Evolutionary conservation across 2,888 invertebrate species (phyloP).

Genomic region (Gari tellinella): DNA sequence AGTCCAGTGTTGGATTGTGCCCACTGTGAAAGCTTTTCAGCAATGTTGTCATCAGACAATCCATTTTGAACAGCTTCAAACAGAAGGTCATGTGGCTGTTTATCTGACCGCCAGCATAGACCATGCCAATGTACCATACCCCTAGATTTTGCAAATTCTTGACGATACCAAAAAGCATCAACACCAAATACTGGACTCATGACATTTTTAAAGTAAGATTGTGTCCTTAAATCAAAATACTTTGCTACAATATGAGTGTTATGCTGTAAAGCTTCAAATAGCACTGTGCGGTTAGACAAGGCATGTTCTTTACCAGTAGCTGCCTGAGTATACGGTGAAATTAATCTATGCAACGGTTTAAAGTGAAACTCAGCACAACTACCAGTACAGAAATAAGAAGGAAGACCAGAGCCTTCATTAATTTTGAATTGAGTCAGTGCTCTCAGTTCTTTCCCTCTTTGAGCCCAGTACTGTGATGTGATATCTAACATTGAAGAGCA

Average conservation of each 20-base stretch:
- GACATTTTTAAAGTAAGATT: constrained; percentile 57
- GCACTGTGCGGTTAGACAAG: no score
- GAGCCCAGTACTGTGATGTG: constrained; percentile 52
- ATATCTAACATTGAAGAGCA: constrained; percentile 17
- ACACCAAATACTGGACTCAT: no score
- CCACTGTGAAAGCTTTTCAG: constrained; percentile 46
- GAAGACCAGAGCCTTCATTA: constrained; percentile 48
- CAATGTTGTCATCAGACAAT: constrained; percentile 42
- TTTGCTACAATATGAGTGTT: constrained; percentile 10
- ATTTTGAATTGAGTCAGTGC: constrained; percentile 62
- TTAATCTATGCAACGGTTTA: constrained; percentile 39
- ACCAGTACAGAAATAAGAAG: constrained; percentile 23
- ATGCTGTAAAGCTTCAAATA: no score
- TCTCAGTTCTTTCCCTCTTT: constrained; percentile 44
- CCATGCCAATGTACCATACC: no score
- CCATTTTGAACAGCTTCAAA: constrained; percentile 44
- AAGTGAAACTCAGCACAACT: constrained; percentile 40
- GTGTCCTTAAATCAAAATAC: constrained; percentile 47
- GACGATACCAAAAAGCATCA: no score
- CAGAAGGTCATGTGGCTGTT: constrained; percentile 52
- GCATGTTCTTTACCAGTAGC: constrained; percentile 13
- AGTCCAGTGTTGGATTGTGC: constrained; percentile 45
- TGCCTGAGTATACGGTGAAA: constrained; percentile 22
- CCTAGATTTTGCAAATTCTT: no score
- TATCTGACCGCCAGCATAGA: constrained; percentile 59